phyloP scores from a whole-genome alignment of 2,888 invertebrate genomes.

The Leptothorax acervorum region DNA sequence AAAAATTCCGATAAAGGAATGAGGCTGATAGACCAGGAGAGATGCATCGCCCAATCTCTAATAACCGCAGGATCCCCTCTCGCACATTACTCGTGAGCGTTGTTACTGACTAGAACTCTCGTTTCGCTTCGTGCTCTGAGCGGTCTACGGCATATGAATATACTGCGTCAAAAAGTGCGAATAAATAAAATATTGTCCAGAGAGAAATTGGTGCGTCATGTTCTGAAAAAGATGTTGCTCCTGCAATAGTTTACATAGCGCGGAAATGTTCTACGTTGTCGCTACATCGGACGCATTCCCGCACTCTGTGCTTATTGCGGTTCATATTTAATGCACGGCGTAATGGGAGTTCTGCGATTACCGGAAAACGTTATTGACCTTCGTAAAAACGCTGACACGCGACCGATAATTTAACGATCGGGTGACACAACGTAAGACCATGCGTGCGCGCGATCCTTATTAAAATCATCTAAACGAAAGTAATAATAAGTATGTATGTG shows the following conservation, averaged over 20 bases:
- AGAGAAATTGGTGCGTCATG: neutral
- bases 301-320: neutral
- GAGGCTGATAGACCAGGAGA: slow-evolving; percentile 57
- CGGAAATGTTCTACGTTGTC: neutral
- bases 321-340: slow-evolving; percentile 25
- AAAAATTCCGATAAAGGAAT: slow-evolving; percentile 11
- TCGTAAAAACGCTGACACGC: neutral
- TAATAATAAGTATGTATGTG: neutral
- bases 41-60: slow-evolving; percentile 58
- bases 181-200: neutral
- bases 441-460: slow-evolving; percentile 26
- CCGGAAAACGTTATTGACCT: slow-evolving; percentile 55
- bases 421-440: slow-evolving; percentile 29
- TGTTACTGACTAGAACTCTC: slow-evolving; percentile 32
- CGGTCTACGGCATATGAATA: neutral
- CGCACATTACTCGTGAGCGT: slow-evolving; percentile 25
- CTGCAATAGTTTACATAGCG: neutral
- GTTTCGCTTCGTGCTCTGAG: neutral
- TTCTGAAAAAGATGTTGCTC: neutral
- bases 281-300: neutral
- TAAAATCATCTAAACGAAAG: slow-evolving; percentile 15
- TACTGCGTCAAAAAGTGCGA: slow-evolving; percentile 2
- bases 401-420: slow-evolving; percentile 34
- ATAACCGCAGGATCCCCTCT: slow-evolving; percentile 69
- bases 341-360: slow-evolving; percentile 68